These are phyloP conservation scores for Apotomis turbidana DNA, from an alignment of 2,888 invertebrate species.

Conservation along the genomic window DNA sequence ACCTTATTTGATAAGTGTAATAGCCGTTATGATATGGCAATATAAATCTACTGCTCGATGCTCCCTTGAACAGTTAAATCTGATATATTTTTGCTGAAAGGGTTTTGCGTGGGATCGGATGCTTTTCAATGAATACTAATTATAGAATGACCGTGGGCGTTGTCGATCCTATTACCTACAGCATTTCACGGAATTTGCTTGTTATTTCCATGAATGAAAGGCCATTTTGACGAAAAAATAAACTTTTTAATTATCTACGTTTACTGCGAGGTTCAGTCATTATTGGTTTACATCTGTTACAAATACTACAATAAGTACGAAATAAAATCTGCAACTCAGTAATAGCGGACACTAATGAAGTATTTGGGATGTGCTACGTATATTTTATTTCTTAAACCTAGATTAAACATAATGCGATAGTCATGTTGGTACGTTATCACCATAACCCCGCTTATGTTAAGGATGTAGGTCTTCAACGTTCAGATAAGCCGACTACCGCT, in stretches of 20 bases:
- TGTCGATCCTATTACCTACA: background rate
- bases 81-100: background rate
- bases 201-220: background rate
- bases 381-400: background rate
- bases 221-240: background rate
- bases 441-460: background rate
- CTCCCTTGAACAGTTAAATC: too few relatives aligned
- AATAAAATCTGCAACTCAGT: too few relatives aligned
- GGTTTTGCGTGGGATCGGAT: background rate
- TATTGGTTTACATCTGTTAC: too few relatives aligned
- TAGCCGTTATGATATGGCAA: too few relatives aligned
- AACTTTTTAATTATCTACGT: background rate
- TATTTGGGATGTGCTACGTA: too few relatives aligned
- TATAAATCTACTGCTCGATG: too few relatives aligned
- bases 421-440: background rate
- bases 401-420: background rate
- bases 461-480: slow-evolving; percentile 1
- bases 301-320: too few relatives aligned
- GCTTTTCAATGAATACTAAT: background rate
- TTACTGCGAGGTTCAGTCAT: too few relatives aligned
- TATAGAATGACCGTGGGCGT: background rate
- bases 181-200: background rate
- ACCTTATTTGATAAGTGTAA: too few relatives aligned
- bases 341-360: too few relatives aligned
- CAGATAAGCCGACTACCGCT: slow-evolving; percentile 5